Base-by-base conservation (phyloP, 2,797 vertebrate species). In the Cuculus canorus region DNA sequence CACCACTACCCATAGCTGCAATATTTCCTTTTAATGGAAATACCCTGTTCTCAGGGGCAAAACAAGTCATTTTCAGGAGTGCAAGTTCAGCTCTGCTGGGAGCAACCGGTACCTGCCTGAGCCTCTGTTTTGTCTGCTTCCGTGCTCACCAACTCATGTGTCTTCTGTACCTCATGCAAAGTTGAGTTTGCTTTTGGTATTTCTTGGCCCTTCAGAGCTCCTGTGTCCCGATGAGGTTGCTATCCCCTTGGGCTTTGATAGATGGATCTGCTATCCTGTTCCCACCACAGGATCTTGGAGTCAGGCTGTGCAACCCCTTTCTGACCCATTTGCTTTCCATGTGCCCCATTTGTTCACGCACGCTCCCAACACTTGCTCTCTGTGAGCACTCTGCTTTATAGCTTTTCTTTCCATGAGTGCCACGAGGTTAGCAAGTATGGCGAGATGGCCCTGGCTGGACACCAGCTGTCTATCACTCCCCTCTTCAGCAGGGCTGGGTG, bases 11-110 rank as follows among this genome's bases (percentile, higher is more conserved):
- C 35, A 30, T 16, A 60, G 66, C 33, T 50, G 35, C 48, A 45
- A 4, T 57, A 59, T 64, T 95, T 24, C 47, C 79, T 89, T 90
- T 86, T 85, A 77, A 80, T 64, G 64, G 17, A 87, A 93, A 70
- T 66, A 72, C 33, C 28, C 10, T 16, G 1, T 83, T 95, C 93
- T 81, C 69, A 68, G 69, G 57, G 65, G 27, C 53, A 81, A 78
- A 95, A 75, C 12, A 7, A 60, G 71, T 88, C 43, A 48, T 54
- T 45, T 75, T 64, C 39, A 71, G 59, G 60, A 90, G 57, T 0
- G 0, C 57, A 41, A 83, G 80, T 88, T 83, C 50, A 71, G 21
- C 47, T 79, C 32, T 68, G 53, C 75, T 73, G 68, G 39, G 39
- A 94, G 37, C 48, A 28, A 11, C 5, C 1, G 1, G n/a, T n/a